A percentile compares a stretch with the other conserved stretches of the same genome.
These are phyloP conservation scores for Neopipo cinnamomea DNA, from an alignment of 2,113 vertebrate species.

Conservation along the genomic window DNA sequence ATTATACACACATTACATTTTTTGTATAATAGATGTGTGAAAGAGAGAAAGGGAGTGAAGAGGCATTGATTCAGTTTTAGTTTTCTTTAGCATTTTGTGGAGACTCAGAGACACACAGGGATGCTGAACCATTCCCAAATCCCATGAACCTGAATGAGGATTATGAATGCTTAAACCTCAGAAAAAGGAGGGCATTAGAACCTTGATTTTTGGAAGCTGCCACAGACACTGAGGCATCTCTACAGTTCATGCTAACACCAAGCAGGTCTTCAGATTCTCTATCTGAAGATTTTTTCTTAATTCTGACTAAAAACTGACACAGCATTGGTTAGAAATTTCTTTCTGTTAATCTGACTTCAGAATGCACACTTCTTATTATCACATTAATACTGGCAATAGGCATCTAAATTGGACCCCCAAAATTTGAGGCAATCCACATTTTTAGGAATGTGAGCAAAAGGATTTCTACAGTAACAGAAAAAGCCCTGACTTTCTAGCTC, in stretches of 20 bases:
- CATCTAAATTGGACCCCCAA: not conserved
- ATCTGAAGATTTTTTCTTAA: not conserved
- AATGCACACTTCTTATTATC: not conserved
- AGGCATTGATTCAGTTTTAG: not conserved
- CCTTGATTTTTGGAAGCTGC: not conserved
- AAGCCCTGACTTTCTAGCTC: not conserved
- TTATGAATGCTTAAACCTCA: not conserved
- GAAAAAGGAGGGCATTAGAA: not conserved
- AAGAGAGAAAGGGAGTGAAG: not conserved
- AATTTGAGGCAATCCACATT: not conserved
- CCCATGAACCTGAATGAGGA: not conserved
- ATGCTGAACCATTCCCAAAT: not conserved
- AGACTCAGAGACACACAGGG: not conserved
- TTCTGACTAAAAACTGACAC: not conserved
- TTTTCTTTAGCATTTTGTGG: not conserved
- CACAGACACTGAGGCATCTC: not conserved
- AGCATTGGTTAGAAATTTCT: not conserved
- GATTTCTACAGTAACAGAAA: not conserved
- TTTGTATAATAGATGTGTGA: not conserved
- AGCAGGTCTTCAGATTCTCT: not conserved
- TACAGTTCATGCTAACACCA: not conserved
- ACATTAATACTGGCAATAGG: accelerated
- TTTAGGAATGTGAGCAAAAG: not conserved
- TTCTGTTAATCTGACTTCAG: not conserved
- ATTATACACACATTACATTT: not conserved